A percentile compares a stretch with the other conserved stretches of the same genome.
Conservation (phyloP, 2,797 vertebrate species). For the Sebastolobus alascanus region DNA sequence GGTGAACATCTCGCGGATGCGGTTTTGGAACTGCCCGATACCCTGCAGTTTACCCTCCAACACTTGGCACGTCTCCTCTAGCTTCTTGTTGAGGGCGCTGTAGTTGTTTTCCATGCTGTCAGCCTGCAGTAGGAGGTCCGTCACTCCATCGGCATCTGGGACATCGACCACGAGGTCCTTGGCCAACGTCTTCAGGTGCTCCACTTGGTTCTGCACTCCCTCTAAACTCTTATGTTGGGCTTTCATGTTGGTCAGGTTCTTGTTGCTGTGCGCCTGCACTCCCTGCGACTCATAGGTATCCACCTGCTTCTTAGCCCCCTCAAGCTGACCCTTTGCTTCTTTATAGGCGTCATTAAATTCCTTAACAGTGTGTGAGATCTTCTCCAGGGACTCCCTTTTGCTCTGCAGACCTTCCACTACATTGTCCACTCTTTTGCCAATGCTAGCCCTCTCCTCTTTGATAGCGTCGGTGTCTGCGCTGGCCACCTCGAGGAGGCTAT, state of each 20-base stretch:
- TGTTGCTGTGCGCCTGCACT: constrained; percentile 92
- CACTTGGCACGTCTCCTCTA: constrained; percentile 90
- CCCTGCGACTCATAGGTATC: constrained; percentile 88
- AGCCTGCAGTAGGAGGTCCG: constrained; percentile 90
- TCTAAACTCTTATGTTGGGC: constrained; percentile 93
- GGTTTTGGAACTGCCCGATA: constrained; percentile 97
- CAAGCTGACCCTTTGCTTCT: constrained; percentile 89
- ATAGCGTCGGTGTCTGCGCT: constrained; percentile 88
- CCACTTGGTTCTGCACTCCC: constrained; percentile 87
- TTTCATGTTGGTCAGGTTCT: constrained; percentile 93
- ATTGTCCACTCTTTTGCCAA: constrained; percentile 87
- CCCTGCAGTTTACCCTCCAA: constrained; percentile 96
- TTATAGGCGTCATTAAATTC: constrained; percentile 91
- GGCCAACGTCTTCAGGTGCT: constrained; percentile 88
- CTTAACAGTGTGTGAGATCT: constrained; percentile 90
- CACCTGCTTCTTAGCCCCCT: constrained; percentile 89
- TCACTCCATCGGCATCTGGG: constrained; percentile 90
- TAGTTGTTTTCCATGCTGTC: constrained; percentile 91
- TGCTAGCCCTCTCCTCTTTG: constrained; percentile 84
- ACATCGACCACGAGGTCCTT: constrained; percentile 90
- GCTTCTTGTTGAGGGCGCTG: constrained; percentile 82
- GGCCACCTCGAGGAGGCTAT: constrained; percentile 89
- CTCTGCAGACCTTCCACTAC: constrained; percentile 88
- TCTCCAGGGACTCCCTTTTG: constrained; percentile 92
- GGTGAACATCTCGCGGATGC: constrained; percentile 95